Evolutionary conservation across 2,888 invertebrate genomes (phyloP).

Genomic region (Leptura quadrifasciata): DNA sequence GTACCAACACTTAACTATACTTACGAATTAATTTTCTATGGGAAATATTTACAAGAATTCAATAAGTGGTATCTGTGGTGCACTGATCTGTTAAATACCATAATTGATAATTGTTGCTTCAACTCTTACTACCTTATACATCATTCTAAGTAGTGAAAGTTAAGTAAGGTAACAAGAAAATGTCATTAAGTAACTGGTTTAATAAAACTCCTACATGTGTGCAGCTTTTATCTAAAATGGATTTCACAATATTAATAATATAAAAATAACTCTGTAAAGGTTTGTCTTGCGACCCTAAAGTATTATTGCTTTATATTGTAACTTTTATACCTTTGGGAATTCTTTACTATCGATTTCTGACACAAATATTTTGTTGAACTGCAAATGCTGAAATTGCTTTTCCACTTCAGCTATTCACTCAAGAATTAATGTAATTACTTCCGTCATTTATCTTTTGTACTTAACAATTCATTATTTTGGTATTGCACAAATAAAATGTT

Average conservation of each 20-base stretch:
- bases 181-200: constrained; percentile 21
- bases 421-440: not conserved
- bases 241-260: constrained; percentile 3
- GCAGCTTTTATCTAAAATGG: not conserved
- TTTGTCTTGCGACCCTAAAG: not conserved
- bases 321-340: not conserved
- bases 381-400: not conserved
- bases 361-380: not conserved
- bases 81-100: constrained; percentile 10
- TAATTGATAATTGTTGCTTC: not conserved
- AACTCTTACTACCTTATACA: constrained; percentile 18
- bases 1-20: not conserved
- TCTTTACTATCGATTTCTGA: not conserved
- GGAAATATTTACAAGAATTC: not conserved
- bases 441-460: too few relatives aligned
- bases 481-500: too few relatives aligned
- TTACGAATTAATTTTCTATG: not conserved
- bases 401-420: too few relatives aligned
- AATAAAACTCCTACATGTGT: constrained; percentile 27
- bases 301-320: not conserved
- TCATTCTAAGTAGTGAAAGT: constrained; percentile 26
- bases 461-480: too few relatives aligned
- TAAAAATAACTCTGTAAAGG: not conserved
- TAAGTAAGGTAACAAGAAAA: constrained; percentile 24
- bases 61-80: constrained; percentile 6